Base-by-base conservation (phyloP, 2,797 vertebrate species). In the Acipenser oxyrinchus region DNA sequence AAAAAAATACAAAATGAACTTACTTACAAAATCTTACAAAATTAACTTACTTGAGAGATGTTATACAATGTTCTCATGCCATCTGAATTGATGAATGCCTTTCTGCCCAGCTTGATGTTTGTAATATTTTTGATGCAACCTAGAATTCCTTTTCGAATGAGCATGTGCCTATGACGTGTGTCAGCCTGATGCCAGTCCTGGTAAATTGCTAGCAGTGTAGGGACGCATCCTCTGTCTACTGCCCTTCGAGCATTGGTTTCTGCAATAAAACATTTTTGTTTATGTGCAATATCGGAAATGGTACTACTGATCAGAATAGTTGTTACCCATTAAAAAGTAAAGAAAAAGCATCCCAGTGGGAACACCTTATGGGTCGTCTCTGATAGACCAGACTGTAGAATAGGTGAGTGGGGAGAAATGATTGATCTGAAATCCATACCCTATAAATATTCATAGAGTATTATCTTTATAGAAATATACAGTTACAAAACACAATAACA, bases 151-250 rank as follows among this genome's bases (percentile, higher is more conserved):
- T 95, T 98, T 66, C 97, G 93, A 71, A 99, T 94, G 72, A 95
- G 82, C 88, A 95, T 90, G 69, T 97, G 93, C 63, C 95, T 90
- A 72, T 99, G 95, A 7, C 94, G 91, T 2, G 86, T 90, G 84
- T 99, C 97, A 49, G 97, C 95, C 58, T 88, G 91, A 73, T 99
- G 97, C 97, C 97, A 99, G 83, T 98, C 96, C 78, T 93, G 81
- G 81, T 97, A 99, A 73, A 94, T 83, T 1, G 88, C 75, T 67
- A 99, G 88, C 78, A 99, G 86, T 62, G 84, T 72, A 7, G 92
- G 84, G 60, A 99, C 86, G n/a, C 93, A 90, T 73, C 86, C 90
- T 75, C 87, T 83, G 76, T 99, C 96, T 79, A 97, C 93, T 51
- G 94, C 93, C 76, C 92, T 93, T 37, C 94, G 93, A 76, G 93